Percentiles rank a stretch among this genome's conserved stretches.
These are phyloP conservation scores for Platyscapa corneri DNA, from an alignment of 1,140 invertebrate genomes.

Conservation along the genomic window DNA sequence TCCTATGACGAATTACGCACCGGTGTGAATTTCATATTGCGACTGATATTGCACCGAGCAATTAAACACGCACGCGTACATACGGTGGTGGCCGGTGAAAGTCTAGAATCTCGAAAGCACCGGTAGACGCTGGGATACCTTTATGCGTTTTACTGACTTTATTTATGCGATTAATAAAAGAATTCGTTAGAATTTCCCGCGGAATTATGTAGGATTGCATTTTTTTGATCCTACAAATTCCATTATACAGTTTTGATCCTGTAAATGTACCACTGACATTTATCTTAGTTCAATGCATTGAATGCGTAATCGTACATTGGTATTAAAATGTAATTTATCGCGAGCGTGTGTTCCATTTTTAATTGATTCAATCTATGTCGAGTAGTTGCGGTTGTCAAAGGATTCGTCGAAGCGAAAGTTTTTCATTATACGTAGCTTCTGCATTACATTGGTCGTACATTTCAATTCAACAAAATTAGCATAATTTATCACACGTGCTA, in stretches of 20 bases:
- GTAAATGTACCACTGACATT: too few relatives aligned
- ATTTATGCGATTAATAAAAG: too few relatives aligned
- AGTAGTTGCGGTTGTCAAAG: too few relatives aligned
- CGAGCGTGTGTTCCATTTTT: too few relatives aligned
- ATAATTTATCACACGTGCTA: too few relatives aligned
- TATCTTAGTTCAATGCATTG: too few relatives aligned
- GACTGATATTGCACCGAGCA: conserved; percentile 61
- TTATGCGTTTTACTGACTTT: neutral
- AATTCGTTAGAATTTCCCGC: too few relatives aligned
- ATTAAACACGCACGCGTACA: neutral
- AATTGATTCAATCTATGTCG: too few relatives aligned
- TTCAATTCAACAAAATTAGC: too few relatives aligned
- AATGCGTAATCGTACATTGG: too few relatives aligned
- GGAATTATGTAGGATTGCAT: neutral
- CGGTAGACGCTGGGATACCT: neutral
- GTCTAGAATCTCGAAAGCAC: neutral
- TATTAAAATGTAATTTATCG: neutral
- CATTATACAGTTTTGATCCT: too few relatives aligned
- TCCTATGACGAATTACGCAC: conserved; percentile 59
- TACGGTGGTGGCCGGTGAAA: neutral
- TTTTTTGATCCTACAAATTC: neutral
- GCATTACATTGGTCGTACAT: neutral
- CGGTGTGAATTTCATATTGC: conserved; percentile 65
- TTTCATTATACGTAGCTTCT: neutral
- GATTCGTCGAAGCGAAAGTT: neutral